Conservation (phyloP, 1,140 invertebrate species). For the Uloborus diversus region DNA sequence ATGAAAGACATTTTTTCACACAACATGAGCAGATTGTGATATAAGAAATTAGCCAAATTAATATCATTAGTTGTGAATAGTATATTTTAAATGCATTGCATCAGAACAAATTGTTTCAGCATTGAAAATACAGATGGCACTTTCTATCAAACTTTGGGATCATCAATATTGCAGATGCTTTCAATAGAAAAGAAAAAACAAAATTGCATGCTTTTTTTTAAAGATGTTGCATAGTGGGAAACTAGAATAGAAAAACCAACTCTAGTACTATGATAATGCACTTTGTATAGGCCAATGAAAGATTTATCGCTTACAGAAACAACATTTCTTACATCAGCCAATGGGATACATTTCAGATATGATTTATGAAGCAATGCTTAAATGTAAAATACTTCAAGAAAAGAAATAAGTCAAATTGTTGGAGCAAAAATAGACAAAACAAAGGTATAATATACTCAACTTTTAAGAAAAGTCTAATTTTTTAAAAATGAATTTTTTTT, state of each 20-base stretch:
- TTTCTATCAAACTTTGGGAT: not conserved
- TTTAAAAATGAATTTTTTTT: not conserved
- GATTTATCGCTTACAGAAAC: not conserved
- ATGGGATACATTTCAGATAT: not conserved
- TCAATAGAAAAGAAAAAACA: not conserved
- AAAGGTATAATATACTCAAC: not conserved
- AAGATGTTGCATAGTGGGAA: slow-evolving; percentile 25
- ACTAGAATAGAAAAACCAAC: slow-evolving; percentile 13
- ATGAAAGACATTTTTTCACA: no score
- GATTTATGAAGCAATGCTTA: not conserved
- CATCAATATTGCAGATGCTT: not conserved
- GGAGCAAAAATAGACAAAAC: not conserved
- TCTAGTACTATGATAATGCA: slow-evolving; percentile 43
- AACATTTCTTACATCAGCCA: not conserved
- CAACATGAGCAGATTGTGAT: not conserved
- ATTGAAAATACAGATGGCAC: not conserved
- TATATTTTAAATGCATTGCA: not conserved
- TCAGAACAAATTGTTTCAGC: not conserved
- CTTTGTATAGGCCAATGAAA: slow-evolving; percentile 18
- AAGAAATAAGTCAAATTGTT: not conserved
- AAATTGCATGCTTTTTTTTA: not conserved
- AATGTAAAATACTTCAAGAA: not conserved
- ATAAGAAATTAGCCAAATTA: not conserved
- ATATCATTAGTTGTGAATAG: not conserved
- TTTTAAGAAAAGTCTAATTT: not conserved